phyloP scores from a whole-genome alignment of 1,140 invertebrate species.

The Macrobrachium rosenbergii region DNA sequence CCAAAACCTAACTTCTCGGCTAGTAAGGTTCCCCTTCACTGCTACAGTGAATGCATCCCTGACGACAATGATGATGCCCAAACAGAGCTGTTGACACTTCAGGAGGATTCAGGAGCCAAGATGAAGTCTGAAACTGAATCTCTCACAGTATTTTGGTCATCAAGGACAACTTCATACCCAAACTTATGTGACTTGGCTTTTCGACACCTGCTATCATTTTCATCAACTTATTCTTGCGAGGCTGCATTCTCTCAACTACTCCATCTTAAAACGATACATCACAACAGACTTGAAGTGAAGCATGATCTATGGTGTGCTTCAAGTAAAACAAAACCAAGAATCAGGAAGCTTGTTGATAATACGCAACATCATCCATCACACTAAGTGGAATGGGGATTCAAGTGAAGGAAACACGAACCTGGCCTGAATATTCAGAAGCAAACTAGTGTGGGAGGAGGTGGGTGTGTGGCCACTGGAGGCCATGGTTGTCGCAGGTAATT shows the following conservation, averaged over 20 bases:
- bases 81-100: conserved; percentile 4
- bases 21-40: conserved; percentile 25
- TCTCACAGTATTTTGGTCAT: conserved; percentile 41
- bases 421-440: neutral
- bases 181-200: conserved; percentile 25
- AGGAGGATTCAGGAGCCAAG: neutral
- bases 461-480: neutral
- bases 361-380: conserved; percentile 9
- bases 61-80: conserved; percentile 2
- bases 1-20: neutral
- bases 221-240: conserved; percentile 42
- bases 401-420: too few species aligned
- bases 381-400: conserved; percentile 38
- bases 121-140: neutral
- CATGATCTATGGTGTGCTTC: neutral
- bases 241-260: conserved; percentile 35
- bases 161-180: conserved; percentile 34
- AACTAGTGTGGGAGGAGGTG: neutral
- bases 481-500: neutral
- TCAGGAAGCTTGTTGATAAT: conserved; percentile 35
- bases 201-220: conserved; percentile 34
- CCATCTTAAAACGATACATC: conserved; percentile 29
- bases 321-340: conserved; percentile 23
- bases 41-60: neutral
- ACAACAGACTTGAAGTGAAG: conserved; percentile 15